Evolutionary conservation across 2,797 vertebrate species (phyloP).

Genomic region (Eleutherodactylus coqui): DNA sequence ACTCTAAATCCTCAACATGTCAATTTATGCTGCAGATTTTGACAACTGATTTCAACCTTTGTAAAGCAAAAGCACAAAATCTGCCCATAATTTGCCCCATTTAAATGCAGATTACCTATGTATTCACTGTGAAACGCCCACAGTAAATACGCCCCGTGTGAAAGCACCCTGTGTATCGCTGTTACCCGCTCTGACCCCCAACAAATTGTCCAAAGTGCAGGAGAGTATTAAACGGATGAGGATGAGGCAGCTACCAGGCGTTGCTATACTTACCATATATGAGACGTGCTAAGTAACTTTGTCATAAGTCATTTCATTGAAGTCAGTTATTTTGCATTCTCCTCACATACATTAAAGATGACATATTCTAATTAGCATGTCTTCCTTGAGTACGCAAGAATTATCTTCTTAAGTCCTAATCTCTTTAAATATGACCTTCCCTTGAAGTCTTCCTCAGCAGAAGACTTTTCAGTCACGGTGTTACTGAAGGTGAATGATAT

Average conservation of each 20-base stretch:
- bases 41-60: too few species aligned
- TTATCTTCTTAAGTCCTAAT: slow-evolving; percentile 59
- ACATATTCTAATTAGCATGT: slow-evolving; percentile 49
- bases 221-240: background rate
- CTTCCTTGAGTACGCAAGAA: slow-evolving; percentile 32
- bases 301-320: slow-evolving; percentile 35
- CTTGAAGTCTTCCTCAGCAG: slow-evolving; percentile 37
- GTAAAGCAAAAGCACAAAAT: too few species aligned
- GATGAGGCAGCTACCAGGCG: background rate
- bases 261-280: background rate
- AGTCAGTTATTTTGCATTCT: background rate
- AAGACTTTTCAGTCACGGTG: slow-evolving; percentile 36
- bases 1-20: too few species aligned
- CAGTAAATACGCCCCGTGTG: too few species aligned
- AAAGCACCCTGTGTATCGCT: background rate
- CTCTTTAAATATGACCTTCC: slow-evolving; percentile 61
- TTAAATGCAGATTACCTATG: too few species aligned
- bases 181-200: too few species aligned
- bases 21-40: too few species aligned
- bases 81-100: too few species aligned
- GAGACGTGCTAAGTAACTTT: background rate
- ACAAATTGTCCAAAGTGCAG: background rate
- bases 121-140: too few species aligned
- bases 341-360: slow-evolving; percentile 46
- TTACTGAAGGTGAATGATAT: slow-evolving; percentile 43